A percentile compares a stretch with the other conserved stretches of the same genome.
These are phyloP conservation scores for Drosophila kohkoa DNA, from an alignment of 1,140 invertebrate species.

Conservation along the genomic window DNA sequence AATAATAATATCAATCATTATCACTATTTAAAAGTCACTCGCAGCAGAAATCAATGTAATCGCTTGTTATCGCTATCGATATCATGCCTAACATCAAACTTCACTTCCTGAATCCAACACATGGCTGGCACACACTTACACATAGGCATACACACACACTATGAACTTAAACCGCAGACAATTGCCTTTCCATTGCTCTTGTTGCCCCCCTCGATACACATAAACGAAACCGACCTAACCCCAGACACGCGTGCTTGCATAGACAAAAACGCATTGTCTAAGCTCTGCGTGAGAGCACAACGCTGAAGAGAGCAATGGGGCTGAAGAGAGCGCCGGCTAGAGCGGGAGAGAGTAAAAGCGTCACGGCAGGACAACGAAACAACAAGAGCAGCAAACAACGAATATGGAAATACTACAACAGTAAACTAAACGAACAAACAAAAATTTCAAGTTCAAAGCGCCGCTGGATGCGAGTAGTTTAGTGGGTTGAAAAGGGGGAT, in stretches of 20 bases:
- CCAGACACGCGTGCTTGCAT: conserved; percentile 52
- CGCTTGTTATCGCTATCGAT: conserved; percentile 31
- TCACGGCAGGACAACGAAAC: conserved; percentile 33
- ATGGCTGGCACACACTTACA: conserved; percentile 37
- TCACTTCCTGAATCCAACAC: conserved; percentile 50
- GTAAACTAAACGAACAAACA: conserved; percentile 65
- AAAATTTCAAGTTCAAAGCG: conserved; percentile 83
- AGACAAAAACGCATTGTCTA: conserved; percentile 68
- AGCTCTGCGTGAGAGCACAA: conserved; percentile 28
- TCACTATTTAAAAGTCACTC: conserved; percentile 1
- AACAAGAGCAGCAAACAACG: conserved; percentile 19
- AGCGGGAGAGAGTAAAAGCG: conserved; percentile 8
- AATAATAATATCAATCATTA: conserved; percentile 2
- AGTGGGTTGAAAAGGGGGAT: background rate
- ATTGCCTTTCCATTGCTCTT: background rate
- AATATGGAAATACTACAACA: conserved; percentile 38
- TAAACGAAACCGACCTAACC: conserved; percentile 54
- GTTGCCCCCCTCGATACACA: conserved; percentile 11
- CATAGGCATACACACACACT: conserved; percentile 22
- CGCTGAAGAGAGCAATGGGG: conserved; percentile 5
- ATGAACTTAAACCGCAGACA: conserved; percentile 41
- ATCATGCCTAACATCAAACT: conserved; percentile 6
- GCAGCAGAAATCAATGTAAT: background rate
- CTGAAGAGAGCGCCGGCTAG: conserved; percentile 18
- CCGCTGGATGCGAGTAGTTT: conserved; percentile 58